Conservation (phyloP, 1,140 invertebrate genomes). For the Meteorus sp. region DNA sequence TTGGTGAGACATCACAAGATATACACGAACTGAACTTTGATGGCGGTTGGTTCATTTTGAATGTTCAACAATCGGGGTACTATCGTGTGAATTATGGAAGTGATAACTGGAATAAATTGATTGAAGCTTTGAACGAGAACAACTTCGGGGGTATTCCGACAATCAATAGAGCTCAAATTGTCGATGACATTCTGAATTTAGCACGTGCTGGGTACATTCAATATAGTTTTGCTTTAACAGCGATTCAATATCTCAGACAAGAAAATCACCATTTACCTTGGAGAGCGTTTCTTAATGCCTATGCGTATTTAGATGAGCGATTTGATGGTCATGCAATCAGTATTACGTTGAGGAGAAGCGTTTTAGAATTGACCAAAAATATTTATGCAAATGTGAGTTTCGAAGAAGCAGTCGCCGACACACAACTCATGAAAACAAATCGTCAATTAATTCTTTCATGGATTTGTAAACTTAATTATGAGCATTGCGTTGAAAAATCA, state of each 20-base stretch:
- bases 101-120: conserved; percentile 58
- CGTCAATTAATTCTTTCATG: conserved; percentile 56
- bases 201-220: conserved; percentile 50
- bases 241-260: conserved; percentile 63
- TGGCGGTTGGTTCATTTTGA: conserved; percentile 63
- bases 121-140: conserved; percentile 52
- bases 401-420: conserved; percentile 46
- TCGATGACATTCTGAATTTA: conserved; percentile 60
- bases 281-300: conserved; percentile 44
- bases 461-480: conserved; percentile 58
- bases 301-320: conserved; percentile 34
- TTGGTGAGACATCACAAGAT: conserved; percentile 35
- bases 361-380: conserved; percentile 31
- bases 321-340: conserved; percentile 18
- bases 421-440: conserved; percentile 54
- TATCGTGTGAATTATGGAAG: conserved; percentile 69
- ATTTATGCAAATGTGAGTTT: conserved; percentile 50
- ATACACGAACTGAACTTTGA: conserved; percentile 23
- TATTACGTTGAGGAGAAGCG: conserved; percentile 21
- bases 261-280: conserved; percentile 59
- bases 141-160: conserved; percentile 58
- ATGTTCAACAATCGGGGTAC: conserved; percentile 66
- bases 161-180: conserved; percentile 65
- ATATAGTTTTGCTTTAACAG: conserved; percentile 45
- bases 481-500: conserved; percentile 54